phyloP scores from a whole-genome alignment of 2,797 vertebrate genomes.

The Galago senegalensis region DNA sequence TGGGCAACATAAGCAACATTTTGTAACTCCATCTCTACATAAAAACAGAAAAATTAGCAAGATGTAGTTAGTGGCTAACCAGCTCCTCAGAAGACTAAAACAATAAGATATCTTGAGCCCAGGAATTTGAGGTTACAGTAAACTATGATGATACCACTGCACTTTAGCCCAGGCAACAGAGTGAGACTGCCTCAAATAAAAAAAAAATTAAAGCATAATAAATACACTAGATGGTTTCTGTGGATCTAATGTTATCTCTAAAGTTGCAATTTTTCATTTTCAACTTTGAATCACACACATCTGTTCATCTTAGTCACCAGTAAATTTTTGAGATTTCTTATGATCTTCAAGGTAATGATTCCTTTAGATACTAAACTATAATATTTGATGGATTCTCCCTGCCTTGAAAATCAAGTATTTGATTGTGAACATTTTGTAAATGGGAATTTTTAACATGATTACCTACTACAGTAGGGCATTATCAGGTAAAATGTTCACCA shows the following conservation, averaged over 20 bases:
- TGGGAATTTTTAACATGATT: conserved; percentile 28
- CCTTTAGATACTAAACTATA: neutral
- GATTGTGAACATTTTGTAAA: neutral
- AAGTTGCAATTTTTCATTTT: neutral
- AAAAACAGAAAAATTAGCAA: too few relatives aligned
- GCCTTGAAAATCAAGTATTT: conserved; percentile 25
- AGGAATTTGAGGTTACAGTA: too few relatives aligned
- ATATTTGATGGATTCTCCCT: neutral
- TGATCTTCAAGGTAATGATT: neutral
- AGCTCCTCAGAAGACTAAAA: too few relatives aligned
- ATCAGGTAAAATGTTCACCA: neutral
- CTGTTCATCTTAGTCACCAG: neutral
- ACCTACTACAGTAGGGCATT: neutral
- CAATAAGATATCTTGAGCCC: too few relatives aligned
- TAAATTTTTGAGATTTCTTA: neutral
- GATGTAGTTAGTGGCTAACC: too few relatives aligned
- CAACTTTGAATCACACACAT: neutral
- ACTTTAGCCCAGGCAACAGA: too few relatives aligned
- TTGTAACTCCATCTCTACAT: too few relatives aligned
- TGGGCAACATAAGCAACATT: too few relatives aligned
- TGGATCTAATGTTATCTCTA: neutral
- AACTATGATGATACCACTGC: too few relatives aligned
- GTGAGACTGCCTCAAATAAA: too few relatives aligned
- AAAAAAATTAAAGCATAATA: neutral
- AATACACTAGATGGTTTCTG: neutral